A percentile compares a stretch with the other conserved stretches of the same genome.
These are phyloP conservation scores for Carlito syrichta DNA, from an alignment of 2,113 vertebrate species.

Conservation along the genomic window DNA sequence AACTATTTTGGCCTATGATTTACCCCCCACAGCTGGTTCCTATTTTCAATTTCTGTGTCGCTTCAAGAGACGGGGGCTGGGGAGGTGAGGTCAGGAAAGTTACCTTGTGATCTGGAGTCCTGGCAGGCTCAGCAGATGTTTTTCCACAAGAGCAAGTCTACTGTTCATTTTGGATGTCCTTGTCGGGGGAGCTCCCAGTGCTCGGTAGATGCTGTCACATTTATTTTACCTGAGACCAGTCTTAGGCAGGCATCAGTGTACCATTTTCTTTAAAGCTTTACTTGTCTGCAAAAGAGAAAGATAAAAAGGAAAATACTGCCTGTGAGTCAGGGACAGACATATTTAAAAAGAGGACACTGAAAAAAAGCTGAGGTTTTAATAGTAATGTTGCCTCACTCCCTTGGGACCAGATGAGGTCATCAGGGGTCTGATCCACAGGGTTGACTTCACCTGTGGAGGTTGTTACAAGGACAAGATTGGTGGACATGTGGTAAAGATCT, in stretches of 20 bases:
- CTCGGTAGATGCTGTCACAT: not conserved
- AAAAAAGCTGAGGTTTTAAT: not conserved
- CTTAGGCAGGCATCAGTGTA: not conserved
- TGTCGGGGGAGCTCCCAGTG: not conserved
- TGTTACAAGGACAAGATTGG: not conserved
- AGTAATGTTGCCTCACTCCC: not conserved
- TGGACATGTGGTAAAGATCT: too few species aligned
- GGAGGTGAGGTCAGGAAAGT: not conserved
- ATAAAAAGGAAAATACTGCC: not conserved
- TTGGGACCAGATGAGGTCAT: not conserved
- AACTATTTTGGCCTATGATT: not conserved
- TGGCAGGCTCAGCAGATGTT: not conserved
- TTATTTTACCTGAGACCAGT: not conserved
- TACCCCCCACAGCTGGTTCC: not conserved
- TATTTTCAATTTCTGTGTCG: conserved; percentile 53
- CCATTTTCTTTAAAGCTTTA: not conserved
- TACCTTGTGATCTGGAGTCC: not conserved
- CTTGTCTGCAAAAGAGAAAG: not conserved
- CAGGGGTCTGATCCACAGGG: not conserved
- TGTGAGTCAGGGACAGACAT: not conserved
- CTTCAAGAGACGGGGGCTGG: not conserved
- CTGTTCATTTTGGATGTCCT: not conserved
- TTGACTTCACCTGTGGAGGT: not conserved
- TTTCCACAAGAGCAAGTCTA: not conserved
- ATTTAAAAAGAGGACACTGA: not conserved